Conservation (phyloP, 2,888 invertebrate species). For the Hypsopygia costalis region DNA sequence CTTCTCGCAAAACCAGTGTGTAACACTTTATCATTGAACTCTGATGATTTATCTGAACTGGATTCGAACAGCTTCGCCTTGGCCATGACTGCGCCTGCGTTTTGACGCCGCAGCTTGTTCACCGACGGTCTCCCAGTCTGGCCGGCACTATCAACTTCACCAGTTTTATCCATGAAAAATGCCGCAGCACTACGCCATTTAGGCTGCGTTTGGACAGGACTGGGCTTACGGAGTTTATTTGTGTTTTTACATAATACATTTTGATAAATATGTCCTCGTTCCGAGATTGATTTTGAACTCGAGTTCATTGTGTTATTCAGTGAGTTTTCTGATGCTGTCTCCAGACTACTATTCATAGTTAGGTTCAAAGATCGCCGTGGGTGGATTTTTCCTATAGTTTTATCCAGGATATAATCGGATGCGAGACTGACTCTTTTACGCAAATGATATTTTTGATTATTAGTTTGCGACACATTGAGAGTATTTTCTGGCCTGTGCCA, state of each 20-base stretch:
- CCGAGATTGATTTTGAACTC: slow-evolving; percentile 40
- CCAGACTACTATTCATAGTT: slow-evolving; percentile 48
- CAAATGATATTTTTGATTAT: slow-evolving; percentile 49
- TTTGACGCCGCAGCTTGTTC: slow-evolving; percentile 85
- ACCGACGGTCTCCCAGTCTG: slow-evolving; percentile 85
- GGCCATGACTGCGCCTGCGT: slow-evolving; percentile 90
- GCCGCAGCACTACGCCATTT: slow-evolving; percentile 80
- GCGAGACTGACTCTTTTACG: slow-evolving; percentile 58
- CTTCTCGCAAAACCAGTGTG: slow-evolving; percentile 63
- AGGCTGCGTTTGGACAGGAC: slow-evolving; percentile 45
- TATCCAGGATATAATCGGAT: slow-evolving; percentile 51
- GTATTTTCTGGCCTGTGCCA: slow-evolving; percentile 58
- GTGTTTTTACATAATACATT: slow-evolving; percentile 38
- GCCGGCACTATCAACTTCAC: slow-evolving; percentile 59
- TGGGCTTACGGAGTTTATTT: slow-evolving; percentile 37
- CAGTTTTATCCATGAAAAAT: slow-evolving; percentile 76
- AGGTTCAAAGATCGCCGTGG: slow-evolving; percentile 60
- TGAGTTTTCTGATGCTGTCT: slow-evolving; percentile 50
- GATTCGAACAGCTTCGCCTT: slow-evolving; percentile 88
- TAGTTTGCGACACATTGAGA: slow-evolving; percentile 40
- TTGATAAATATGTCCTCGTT: slow-evolving; percentile 41
- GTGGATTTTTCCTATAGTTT: slow-evolving; percentile 49
- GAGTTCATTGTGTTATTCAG: slow-evolving; percentile 46
- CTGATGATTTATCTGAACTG: slow-evolving; percentile 72
- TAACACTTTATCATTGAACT: slow-evolving; percentile 46